A percentile compares a stretch with the other conserved stretches of the same genome.
These are phyloP conservation scores for Physocephala rufipes DNA, from an alignment of 2,888 invertebrate genomes.

Conservation along the genomic window DNA sequence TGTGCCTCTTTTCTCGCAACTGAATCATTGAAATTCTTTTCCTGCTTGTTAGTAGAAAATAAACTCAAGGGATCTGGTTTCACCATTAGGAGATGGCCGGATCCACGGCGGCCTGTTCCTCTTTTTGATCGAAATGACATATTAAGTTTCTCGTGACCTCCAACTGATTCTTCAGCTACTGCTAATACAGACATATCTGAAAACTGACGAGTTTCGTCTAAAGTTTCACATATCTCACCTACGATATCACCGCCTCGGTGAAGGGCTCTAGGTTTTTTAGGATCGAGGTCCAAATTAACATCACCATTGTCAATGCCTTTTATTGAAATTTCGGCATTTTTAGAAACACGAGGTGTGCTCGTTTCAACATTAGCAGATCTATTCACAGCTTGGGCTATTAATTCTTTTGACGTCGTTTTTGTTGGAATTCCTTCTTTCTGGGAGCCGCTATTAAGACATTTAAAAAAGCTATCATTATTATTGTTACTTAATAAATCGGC, in stretches of 20 bases:
- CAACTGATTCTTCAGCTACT: slow-evolving; percentile 57
- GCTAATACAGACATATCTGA: slow-evolving; percentile 56
- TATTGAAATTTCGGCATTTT: slow-evolving; percentile 51
- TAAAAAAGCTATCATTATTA: slow-evolving; percentile 79
- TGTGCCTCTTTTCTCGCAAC: slow-evolving; percentile 54
- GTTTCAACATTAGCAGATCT: slow-evolving; percentile 38
- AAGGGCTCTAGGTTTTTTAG: slow-evolving; percentile 60
- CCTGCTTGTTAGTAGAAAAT: slow-evolving; percentile 49
- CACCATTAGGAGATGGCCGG: slow-evolving; percentile 51
- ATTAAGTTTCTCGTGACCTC: slow-evolving; percentile 57
- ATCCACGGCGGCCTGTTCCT: slow-evolving; percentile 57
- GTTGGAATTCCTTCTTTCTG: slow-evolving; percentile 7
- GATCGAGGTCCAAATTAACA: slow-evolving; percentile 65
- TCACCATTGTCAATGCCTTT: slow-evolving; percentile 53
- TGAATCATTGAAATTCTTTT: slow-evolving; percentile 42
- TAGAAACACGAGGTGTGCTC: slow-evolving; percentile 53
- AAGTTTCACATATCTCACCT: slow-evolving; percentile 56
- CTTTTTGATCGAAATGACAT: slow-evolving; percentile 57
- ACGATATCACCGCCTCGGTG: slow-evolving; percentile 52
- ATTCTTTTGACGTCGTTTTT: slow-evolving; percentile 52
- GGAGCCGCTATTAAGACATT: slow-evolving; percentile 52
- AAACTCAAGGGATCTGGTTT: slow-evolving; percentile 55
- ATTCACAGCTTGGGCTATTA: slow-evolving; percentile 38
- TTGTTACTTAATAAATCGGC: slow-evolving; percentile 72
- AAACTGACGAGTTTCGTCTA: slow-evolving; percentile 53